phyloP scores from a whole-genome alignment of 2,797 vertebrate species.

The Malurus leucopterus region DNA sequence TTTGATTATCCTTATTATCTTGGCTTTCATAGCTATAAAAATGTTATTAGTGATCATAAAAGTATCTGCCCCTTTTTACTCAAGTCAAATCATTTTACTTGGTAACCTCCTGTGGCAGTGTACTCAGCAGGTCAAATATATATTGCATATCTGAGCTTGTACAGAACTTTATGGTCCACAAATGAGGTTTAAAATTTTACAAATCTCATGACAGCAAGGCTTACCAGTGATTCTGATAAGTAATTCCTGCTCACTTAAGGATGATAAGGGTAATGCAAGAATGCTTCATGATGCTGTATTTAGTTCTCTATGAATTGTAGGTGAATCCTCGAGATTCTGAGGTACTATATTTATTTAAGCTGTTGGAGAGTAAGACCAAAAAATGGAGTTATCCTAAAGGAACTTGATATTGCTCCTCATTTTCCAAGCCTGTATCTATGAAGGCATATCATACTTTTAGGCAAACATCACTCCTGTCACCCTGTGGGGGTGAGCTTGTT shows the following conservation, averaged over 20 bases:
- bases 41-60: conserved; percentile 56
- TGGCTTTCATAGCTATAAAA: conserved; percentile 48
- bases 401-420: not conserved
- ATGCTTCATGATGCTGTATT: not conserved
- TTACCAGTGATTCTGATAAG: not conserved
- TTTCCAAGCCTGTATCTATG: not conserved
- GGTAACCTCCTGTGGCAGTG: not conserved
- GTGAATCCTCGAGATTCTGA: not conserved
- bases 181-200: conserved; percentile 37
- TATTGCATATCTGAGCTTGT: conserved; percentile 5
- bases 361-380: not conserved
- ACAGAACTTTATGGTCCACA: conserved; percentile 24
- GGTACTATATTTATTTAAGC: not conserved
- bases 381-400: not conserved
- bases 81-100: conserved; percentile 26
- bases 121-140: conserved; percentile 14
- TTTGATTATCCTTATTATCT: conserved; percentile 54
- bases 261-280: not conserved
- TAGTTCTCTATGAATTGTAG: not conserved
- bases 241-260: not conserved
- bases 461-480: not conserved
- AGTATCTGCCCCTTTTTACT: conserved; percentile 46
- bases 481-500: not conserved
- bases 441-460: not conserved
- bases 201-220: not conserved